These are phyloP conservation scores for Hydroisotoma schaefferi DNA, from an alignment of 2,888 invertebrate species.

Conservation along the genomic window DNA sequence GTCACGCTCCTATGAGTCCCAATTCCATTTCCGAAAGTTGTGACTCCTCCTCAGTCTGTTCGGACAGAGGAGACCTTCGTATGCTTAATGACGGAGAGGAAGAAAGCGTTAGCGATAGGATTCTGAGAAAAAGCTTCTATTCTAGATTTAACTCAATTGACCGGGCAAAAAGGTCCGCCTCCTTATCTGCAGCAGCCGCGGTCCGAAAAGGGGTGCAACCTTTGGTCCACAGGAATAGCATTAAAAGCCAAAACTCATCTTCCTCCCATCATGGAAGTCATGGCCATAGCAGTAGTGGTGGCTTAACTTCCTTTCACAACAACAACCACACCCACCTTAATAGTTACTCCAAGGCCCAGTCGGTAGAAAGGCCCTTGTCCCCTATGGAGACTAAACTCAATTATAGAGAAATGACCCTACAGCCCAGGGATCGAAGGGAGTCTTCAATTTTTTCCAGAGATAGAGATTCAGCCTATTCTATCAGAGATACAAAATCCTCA, in stretches of 20 bases:
- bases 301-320: not conserved
- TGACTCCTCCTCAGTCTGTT: constrained; percentile 67
- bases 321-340: not conserved
- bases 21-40: constrained; percentile 53
- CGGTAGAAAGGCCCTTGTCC: not conserved
- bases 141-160: constrained; percentile 82
- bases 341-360: not conserved
- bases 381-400: not conserved
- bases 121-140: constrained; percentile 83
- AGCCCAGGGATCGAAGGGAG: no score
- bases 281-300: no score
- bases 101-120: constrained; percentile 79
- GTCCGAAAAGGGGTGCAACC: constrained; percentile 8
- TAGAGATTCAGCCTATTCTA: no score
- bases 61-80: constrained; percentile 56
- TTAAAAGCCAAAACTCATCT: not conserved
- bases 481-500: not conserved
- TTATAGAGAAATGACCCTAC: no score
- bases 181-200: constrained; percentile 12
- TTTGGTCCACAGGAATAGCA: not conserved
- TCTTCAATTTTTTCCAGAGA: no score
- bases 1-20: constrained; percentile 18
- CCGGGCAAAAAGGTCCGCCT: constrained; percentile 55
- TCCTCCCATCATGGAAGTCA: no score
- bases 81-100: constrained; percentile 54